Evolutionary conservation across 2,797 vertebrate species (phyloP).

Genomic region (Naso thynnoides): DNA sequence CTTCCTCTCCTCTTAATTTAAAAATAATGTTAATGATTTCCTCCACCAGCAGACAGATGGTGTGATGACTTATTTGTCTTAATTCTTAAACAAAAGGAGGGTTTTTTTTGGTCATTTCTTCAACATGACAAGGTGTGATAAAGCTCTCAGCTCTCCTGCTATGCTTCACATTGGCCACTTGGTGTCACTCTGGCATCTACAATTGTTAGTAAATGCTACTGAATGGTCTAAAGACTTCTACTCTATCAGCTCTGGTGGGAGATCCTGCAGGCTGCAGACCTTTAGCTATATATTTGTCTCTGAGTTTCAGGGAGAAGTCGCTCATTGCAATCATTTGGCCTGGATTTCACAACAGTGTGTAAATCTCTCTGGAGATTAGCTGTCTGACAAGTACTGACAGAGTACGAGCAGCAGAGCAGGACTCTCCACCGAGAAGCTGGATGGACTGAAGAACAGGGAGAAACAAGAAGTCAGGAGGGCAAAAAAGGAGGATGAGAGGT

Average conservation of each 20-base stretch:
- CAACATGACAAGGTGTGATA: accelerated
- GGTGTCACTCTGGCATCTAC: conserved; percentile 63
- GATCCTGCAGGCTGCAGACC: conserved; percentile 50
- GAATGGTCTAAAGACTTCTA: conserved; percentile 36
- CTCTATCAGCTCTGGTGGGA: conserved; percentile 70
- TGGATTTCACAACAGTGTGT: neutral
- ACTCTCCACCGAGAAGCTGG: conserved; percentile 40
- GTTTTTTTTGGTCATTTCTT: neutral
- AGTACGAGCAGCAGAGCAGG: conserved; percentile 42
- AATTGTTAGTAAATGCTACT: conserved; percentile 61
- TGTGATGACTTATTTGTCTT: neutral
- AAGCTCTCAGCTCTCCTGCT: conserved; percentile 73
- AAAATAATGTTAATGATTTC: too few relatives aligned
- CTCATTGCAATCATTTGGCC: conserved; percentile 1
- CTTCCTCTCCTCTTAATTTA: neutral
- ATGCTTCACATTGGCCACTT: conserved; percentile 73
- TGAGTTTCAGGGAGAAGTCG: neutral
- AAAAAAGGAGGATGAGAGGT: neutral
- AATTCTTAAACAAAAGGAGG: neutral
- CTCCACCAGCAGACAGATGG: neutral
- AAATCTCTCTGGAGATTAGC: neutral
- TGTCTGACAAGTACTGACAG: neutral
- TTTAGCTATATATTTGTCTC: neutral
- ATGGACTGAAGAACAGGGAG: conserved; percentile 1
- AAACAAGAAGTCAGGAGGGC: too few relatives aligned